Evolutionary conservation across 2,113 vertebrate genomes (phyloP).

Genomic region (Hemibagrus wyckioides): DNA sequence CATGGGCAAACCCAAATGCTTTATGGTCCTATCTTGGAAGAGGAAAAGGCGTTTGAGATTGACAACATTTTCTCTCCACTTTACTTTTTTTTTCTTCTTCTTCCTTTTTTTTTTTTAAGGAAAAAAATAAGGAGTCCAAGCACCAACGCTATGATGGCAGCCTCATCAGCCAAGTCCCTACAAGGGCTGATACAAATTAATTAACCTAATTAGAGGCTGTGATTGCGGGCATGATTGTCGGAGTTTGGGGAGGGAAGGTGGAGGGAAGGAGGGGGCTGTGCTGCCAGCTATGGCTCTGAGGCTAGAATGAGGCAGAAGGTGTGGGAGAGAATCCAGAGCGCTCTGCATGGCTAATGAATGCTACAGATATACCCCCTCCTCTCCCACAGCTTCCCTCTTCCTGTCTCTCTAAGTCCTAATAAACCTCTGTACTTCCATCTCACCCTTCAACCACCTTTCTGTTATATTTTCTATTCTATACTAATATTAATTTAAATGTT

Average conservation of each 20-base stretch:
- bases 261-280: constrained; percentile 80
- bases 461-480: background rate
- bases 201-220: constrained; percentile 99
- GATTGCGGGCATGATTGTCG: constrained; percentile 99
- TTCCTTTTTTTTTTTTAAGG: constrained; percentile 55
- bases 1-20: constrained; percentile 60
- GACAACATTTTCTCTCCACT: constrained; percentile 48
- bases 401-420: constrained; percentile 21
- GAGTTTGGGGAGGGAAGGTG: constrained; percentile 76
- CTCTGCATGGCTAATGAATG: constrained; percentile 91
- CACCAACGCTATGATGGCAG: constrained; percentile 90
- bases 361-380: constrained; percentile 45
- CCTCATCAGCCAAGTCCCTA: constrained; percentile 99
- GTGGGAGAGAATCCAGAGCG: constrained; percentile 92
- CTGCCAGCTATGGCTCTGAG: constrained; percentile 91
- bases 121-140: constrained; percentile 79
- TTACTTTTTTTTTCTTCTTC: constrained; percentile 39
- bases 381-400: constrained; percentile 43
- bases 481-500: background rate
- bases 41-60: constrained; percentile 44
- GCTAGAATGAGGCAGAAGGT: constrained; percentile 94
- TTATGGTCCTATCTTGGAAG: constrained; percentile 63
- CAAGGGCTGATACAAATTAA: constrained; percentile 99
- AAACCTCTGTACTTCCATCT: constrained; percentile 7
- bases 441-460: background rate